These are phyloP conservation scores for Erpobdella octoculata DNA, from an alignment of 2,888 invertebrate genomes.

Conservation along the genomic window DNA sequence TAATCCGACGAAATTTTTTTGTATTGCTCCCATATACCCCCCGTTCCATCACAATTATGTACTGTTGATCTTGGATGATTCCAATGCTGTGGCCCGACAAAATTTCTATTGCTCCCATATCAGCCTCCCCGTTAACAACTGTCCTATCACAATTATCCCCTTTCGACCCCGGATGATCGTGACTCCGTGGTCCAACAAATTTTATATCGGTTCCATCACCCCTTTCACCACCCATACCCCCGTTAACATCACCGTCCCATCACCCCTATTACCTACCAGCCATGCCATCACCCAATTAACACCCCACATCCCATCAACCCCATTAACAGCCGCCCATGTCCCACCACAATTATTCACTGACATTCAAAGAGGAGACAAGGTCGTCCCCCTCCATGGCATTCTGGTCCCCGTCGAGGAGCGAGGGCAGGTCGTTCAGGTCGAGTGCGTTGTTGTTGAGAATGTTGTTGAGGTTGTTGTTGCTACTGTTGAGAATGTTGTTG, in stretches of 20 bases:
- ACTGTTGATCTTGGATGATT: too few relatives aligned
- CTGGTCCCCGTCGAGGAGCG: conserved; percentile 11
- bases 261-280: too few relatives aligned
- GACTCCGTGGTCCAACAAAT: too few relatives aligned
- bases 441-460: not conserved
- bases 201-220: not conserved
- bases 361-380: conserved; percentile 13
- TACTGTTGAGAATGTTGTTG: not conserved
- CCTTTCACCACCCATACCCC: not conserved
- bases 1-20: too few relatives aligned
- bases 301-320: not conserved
- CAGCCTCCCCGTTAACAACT: too few relatives aligned
- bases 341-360: not conserved
- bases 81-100: too few relatives aligned
- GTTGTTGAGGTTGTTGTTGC: not conserved
- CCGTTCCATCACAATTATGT: too few relatives aligned
- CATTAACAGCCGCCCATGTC: not conserved
- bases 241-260: not conserved
- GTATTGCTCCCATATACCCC: too few relatives aligned
- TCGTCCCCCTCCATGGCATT: conserved; percentile 20
- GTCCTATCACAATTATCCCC: too few relatives aligned
- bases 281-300: too few relatives aligned
- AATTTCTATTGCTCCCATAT: too few relatives aligned
- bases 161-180: too few relatives aligned
- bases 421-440: not conserved